Evolutionary conservation across 2,888 invertebrate genomes (phyloP), one percentile per base, ranked within the genome.

Genomic region (Drosophila eohydei): DNA sequence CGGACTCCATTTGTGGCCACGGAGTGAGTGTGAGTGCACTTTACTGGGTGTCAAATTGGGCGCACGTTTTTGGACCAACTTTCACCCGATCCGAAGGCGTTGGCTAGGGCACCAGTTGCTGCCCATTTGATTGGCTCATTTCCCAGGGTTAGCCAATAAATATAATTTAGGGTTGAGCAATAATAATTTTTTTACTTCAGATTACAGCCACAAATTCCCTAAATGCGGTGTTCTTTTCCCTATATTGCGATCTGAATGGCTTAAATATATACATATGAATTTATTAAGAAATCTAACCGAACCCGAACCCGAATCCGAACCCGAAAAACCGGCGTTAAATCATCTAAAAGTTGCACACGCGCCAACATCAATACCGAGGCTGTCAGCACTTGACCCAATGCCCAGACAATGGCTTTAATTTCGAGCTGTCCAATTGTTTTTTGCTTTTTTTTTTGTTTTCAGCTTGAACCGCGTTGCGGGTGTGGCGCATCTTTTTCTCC

Each of bases 301-400:
- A 36, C 3, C 44, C 38, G 48, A 44, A 60, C 3, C 44, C 38
- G 48, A 44, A 60, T 21, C 26, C 32, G 11, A 55, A 36, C 3
- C 44, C 38, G 48, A 44, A 60, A 51, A 69, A 74, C 34, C 57
- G 52, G 68, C 71, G 68, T 71, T 71, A 74, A 84, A 81, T 81
- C 74, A 71, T 61, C 48, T n/a, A 65, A 68, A 54, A 56, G 48
- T 34, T 71, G 60, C 66, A 81, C 84, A 76, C 89, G 84, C 86
- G 83, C 86, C 77, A 62, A 61, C 56, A 54, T 54, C 34, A 36
- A 28, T 50, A 51, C 50, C 74, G 61, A 58, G 64, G 63, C 76
- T 69, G 84, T 74, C 84, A 87, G 89, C 84, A 85, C 84, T 85
- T 85, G 84, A 85, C 88, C 84, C 88, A 89, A 73, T 82, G 88